Percentiles rank a stretch among this genome's conserved stretches.
Conservation (phyloP, 2,888 invertebrate species). For the Andrena camellia region DNA sequence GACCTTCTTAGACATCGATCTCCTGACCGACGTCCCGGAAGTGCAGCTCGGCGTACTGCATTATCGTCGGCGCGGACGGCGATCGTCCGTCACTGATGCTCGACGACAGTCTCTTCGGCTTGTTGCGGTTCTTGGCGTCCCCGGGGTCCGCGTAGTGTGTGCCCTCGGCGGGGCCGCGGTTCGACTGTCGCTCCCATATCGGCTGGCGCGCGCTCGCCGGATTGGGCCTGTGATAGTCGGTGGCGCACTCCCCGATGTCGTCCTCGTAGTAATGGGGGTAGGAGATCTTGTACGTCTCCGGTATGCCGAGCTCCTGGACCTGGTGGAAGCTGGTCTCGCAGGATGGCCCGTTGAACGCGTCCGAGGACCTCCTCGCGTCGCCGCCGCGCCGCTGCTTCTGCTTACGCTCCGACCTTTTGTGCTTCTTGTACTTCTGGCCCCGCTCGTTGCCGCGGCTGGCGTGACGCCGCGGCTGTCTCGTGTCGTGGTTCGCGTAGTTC, state of each 20-base stretch:
- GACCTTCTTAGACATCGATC: conserved; percentile 88
- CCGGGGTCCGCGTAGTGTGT: conserved; percentile 55
- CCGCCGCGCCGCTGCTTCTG: conserved; percentile 76
- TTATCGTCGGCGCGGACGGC: conserved; percentile 81
- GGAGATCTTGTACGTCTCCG: conserved; percentile 82
- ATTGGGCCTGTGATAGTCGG: conserved; percentile 71
- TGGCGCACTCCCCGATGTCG: conserved; percentile 76
- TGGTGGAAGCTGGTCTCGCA: conserved; percentile 80
- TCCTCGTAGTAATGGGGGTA: conserved; percentile 84
- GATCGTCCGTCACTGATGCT: conserved; percentile 69
- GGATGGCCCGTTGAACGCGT: conserved; percentile 63
- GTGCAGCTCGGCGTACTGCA: conserved; percentile 89
- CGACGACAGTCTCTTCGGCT: conserved; percentile 71
- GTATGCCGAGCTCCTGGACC: conserved; percentile 80
- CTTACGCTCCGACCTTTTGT: conserved; percentile 73
- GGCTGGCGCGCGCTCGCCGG: conserved; percentile 51
- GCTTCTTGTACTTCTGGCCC: conserved; percentile 72
- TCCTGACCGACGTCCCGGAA: conserved; percentile 90
- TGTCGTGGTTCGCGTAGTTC: conserved; percentile 61
- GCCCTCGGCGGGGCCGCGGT: conserved; percentile 50
- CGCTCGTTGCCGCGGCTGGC: conserved; percentile 60
- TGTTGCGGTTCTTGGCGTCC: conserved; percentile 69
- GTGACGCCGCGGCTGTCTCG: conserved; percentile 71
- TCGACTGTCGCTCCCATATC: conserved; percentile 63
- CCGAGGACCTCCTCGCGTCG: conserved; percentile 32